Evolutionary conservation across 2,797 vertebrate genomes (phyloP).

Genomic region (Stomatorhinus walkeri): DNA sequence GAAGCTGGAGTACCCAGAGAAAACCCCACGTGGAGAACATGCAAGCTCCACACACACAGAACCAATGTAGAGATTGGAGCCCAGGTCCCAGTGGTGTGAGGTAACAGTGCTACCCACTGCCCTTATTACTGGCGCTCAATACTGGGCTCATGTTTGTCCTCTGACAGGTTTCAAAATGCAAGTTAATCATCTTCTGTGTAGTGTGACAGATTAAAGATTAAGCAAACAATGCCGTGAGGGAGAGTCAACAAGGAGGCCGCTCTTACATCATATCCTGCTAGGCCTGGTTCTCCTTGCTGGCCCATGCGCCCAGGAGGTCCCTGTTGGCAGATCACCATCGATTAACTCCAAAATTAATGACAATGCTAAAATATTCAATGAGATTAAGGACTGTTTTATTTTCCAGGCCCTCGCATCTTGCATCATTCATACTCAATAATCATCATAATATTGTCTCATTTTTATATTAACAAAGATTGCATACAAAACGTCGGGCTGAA

Average conservation of each 20-base stretch:
- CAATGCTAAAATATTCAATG: neutral
- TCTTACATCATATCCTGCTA: conserved; percentile 83
- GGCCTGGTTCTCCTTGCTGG: conserved; percentile 79
- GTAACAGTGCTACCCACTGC: neutral
- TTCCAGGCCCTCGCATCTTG: neutral
- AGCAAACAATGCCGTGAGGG: neutral
- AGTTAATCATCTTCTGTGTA: neutral
- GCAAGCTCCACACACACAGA: neutral
- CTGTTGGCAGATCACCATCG: conserved; percentile 49
- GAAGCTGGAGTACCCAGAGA: neutral
- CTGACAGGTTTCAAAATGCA: neutral
- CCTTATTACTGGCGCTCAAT: neutral
- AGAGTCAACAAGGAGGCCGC: neutral
- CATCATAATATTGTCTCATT: neutral
- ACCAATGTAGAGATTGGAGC: neutral
- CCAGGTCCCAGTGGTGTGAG: neutral
- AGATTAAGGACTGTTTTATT: neutral
- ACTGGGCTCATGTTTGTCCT: neutral
- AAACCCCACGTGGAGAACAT: neutral
- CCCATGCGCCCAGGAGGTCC: conserved; percentile 90
- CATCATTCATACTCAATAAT: neutral
- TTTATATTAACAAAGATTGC: neutral
- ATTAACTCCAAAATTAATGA: neutral
- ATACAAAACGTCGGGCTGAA: neutral
- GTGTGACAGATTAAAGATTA: neutral